These are phyloP conservation scores for Drosophila elegans DNA, from an alignment of 1,140 invertebrate genomes.

Conservation along the genomic window DNA sequence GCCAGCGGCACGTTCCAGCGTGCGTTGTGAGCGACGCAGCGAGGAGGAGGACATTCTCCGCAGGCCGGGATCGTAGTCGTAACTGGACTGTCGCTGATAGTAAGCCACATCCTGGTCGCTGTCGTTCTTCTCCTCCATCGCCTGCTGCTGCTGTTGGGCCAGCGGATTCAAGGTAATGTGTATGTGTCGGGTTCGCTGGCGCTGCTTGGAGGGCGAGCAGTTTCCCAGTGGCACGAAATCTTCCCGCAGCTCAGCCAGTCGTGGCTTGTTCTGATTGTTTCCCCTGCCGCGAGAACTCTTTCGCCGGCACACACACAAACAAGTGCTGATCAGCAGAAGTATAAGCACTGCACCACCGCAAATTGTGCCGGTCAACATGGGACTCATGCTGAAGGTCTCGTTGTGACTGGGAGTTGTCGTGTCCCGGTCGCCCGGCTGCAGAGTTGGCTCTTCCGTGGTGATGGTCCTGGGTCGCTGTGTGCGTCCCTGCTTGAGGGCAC, in stretches of 20 bases:
- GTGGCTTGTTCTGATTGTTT: constrained; percentile 76
- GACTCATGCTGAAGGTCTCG: constrained; percentile 66
- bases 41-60: constrained; percentile 52
- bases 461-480: constrained; percentile 86
- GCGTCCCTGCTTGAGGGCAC: constrained; percentile 90
- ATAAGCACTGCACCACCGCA: constrained; percentile 67
- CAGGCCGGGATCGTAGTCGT: constrained; percentile 62
- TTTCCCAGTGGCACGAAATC: constrained; percentile 82
- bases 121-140: constrained; percentile 58
- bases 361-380: constrained; percentile 61
- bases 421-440: constrained; percentile 37
- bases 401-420: constrained; percentile 68
- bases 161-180: constrained; percentile 90
- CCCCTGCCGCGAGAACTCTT: constrained; percentile 62
- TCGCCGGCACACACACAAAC: constrained; percentile 83
- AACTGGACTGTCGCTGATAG: constrained; percentile 53
- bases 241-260: constrained; percentile 64
- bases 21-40: constrained; percentile 63
- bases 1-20: constrained; percentile 70
- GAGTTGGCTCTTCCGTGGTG: constrained; percentile 52
- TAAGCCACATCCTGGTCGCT: constrained; percentile 56
- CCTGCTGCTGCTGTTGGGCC: constrained; percentile 79
- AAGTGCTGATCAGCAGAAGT: constrained; percentile 63
- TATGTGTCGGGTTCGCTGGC: constrained; percentile 85
- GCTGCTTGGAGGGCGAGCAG: constrained; percentile 56